A percentile compares a stretch with the other conserved stretches of the same genome.
phyloP scores from a whole-genome alignment of 92 coral and sea anemone species.

The Isaurus tuberculatus region DNA sequence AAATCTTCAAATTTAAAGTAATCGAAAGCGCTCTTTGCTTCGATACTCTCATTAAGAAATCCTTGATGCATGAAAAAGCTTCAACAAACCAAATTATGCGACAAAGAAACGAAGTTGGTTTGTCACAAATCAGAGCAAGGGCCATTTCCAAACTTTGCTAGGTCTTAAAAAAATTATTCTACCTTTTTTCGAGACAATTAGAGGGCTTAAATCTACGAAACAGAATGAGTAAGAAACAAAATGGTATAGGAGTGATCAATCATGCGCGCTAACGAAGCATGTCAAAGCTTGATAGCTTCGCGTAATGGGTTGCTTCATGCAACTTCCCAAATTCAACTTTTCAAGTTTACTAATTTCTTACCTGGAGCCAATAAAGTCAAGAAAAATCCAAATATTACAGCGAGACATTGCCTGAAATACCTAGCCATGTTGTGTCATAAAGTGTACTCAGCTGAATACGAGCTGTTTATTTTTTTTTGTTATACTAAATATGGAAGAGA shows the following conservation, averaged over 20 bases:
- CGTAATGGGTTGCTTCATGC: neutral
- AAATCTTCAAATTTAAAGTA: neutral
- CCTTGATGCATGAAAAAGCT: neutral
- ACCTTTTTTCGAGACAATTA: neutral
- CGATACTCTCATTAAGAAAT: neutral
- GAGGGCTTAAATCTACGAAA: too few species aligned
- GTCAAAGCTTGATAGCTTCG: neutral
- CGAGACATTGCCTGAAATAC: neutral
- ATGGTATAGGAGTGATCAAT: neutral
- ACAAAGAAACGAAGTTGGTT: neutral
- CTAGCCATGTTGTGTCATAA: constrained; percentile 17
- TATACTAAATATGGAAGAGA: constrained; percentile 12
- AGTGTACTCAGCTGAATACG: neutral
- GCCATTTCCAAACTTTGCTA: neutral
- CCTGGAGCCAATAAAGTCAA: neutral
- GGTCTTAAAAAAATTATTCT: neutral
- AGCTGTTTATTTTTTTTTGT: constrained; percentile 20
- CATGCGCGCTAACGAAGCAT: constrained; percentile 3
- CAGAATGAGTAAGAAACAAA: neutral
- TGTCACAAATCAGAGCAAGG: too few species aligned
- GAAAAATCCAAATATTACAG: neutral
- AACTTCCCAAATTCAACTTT: neutral
- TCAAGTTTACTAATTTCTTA: neutral
- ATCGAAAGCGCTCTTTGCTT: constrained; percentile 2
- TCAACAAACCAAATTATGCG: neutral